Conservation (phyloP, 2,888 invertebrate species). For the Thera obeliscata region DNA sequence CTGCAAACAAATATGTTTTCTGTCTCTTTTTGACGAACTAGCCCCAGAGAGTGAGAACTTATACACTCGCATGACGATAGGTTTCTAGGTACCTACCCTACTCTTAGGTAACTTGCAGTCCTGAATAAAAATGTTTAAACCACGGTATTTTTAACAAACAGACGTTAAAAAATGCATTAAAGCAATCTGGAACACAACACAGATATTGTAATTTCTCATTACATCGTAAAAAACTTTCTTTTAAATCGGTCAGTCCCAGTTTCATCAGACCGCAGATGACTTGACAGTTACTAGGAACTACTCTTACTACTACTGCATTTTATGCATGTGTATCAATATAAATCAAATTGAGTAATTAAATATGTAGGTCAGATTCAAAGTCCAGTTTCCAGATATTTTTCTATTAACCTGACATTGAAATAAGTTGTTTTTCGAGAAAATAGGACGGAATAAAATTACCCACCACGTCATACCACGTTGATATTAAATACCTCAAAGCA, state of each 20-base stretch:
- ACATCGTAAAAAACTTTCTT: conserved; percentile 34
- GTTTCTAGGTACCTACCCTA: too few species aligned
- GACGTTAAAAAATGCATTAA: conserved; percentile 28
- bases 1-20: too few species aligned
- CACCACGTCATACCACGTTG: too few species aligned
- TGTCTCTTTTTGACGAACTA: too few species aligned
- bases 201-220: conserved; percentile 32
- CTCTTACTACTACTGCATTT: not conserved
- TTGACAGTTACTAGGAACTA: conserved; percentile 6
- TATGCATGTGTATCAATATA: not conserved
- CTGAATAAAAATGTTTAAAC: not conserved
- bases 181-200: conserved; percentile 35
- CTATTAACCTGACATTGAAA: not conserved
- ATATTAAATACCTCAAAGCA: not conserved
- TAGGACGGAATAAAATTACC: too few species aligned
- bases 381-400: conserved; percentile 1
- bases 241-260: conserved; percentile 31
- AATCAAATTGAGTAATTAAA: not conserved
- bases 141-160: not conserved
- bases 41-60: too few species aligned
- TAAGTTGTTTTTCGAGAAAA: not conserved
- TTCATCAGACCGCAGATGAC: conserved; percentile 21
- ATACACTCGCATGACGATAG: too few species aligned
- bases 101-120: too few species aligned
- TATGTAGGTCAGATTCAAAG: conserved; percentile 12